Evolutionary conservation across 1,140 invertebrate genomes (phyloP).

Genomic region (Dendrolimus punctatus): DNA sequence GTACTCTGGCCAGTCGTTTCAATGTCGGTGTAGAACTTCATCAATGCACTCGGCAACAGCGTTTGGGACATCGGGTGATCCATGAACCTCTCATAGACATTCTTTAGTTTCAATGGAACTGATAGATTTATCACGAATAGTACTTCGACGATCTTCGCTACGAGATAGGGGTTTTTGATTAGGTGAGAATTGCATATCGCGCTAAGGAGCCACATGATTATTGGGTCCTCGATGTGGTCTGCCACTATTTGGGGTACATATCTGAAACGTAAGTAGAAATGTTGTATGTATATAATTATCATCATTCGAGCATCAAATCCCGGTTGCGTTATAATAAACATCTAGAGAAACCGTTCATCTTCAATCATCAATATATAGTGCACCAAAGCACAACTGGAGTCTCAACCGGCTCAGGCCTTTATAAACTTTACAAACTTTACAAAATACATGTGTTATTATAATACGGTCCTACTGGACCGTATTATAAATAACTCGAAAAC

Average conservation of each 20-base stretch:
- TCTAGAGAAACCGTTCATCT: no score
- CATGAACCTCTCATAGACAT: constrained; percentile 74
- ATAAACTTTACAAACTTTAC: no score
- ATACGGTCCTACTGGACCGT: no score
- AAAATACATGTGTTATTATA: no score
- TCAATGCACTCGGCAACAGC: constrained; percentile 88
- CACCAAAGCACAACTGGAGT: no score
- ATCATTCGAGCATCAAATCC: no score
- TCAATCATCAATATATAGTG: no score
- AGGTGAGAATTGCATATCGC: constrained; percentile 92
- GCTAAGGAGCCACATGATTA: constrained; percentile 91
- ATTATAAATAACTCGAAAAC: no score
- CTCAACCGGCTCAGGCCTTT: no score
- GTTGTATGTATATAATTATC: no score
- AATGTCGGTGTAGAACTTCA: constrained; percentile 99
- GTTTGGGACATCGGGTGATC: constrained; percentile 89
- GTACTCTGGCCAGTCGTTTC: constrained; percentile 97
- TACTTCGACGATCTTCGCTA: constrained; percentile 96
- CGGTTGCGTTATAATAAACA: no score
- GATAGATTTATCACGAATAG: constrained; percentile 93
- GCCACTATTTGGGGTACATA: constrained; percentile 83
- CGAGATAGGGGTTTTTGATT: constrained; percentile 96
- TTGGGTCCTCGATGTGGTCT: constrained; percentile 84
- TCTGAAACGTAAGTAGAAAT: constrained; percentile 64
- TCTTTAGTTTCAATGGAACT: constrained; percentile 79